These are phyloP conservation scores for Alligator mississippiensis DNA, from an alignment of 2,113 vertebrate genomes.

Conservation along the genomic window DNA sequence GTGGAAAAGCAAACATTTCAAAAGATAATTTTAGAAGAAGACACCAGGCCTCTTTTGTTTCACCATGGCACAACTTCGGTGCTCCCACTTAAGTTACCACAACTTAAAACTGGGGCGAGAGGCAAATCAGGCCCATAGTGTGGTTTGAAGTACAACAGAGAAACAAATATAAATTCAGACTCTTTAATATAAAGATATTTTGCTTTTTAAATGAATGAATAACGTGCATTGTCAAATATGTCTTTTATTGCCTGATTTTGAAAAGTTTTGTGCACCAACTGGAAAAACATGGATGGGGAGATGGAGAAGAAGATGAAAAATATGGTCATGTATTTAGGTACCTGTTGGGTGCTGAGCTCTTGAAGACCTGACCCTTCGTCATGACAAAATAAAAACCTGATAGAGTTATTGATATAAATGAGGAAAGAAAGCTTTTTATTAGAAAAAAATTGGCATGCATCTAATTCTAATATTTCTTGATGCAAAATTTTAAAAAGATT, in stretches of 20 bases:
- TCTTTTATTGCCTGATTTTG: background rate
- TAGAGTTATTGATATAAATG: conserved; percentile 3
- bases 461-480: background rate
- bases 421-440: background rate
- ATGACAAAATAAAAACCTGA: background rate
- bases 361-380: background rate
- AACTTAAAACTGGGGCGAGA: background rate
- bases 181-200: background rate
- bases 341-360: background rate
- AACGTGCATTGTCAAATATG: background rate
- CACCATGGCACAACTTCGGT: background rate
- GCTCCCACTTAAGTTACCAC: background rate
- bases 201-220: conserved; percentile 25
- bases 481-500: background rate
- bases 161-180: background rate
- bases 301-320: background rate
- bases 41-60: background rate
- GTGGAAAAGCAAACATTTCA: fast-evolving
- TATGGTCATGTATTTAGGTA: background rate
- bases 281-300: conserved; percentile 49
- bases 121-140: background rate
- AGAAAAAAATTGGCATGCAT: background rate
- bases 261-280: conserved; percentile 31
- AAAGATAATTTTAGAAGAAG: background rate
- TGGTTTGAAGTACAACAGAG: conserved; percentile 27